phyloP scores from a whole-genome alignment of 2,113 vertebrate species.

The Urocynchramus pylzowi region DNA sequence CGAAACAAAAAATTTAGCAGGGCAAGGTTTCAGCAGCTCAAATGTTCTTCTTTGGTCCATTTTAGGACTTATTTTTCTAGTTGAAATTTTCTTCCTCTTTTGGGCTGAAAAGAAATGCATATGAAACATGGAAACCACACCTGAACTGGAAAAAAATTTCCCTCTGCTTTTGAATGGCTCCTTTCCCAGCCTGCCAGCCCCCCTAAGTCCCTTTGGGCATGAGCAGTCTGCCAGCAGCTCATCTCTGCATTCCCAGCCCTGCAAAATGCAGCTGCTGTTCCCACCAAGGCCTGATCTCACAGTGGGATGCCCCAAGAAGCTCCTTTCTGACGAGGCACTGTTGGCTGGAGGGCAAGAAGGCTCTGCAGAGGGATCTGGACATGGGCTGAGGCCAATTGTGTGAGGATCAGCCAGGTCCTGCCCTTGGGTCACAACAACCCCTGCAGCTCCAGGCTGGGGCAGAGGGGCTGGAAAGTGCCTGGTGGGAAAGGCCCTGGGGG shows the following conservation, averaged over 20 bases:
- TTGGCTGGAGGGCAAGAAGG: background rate
- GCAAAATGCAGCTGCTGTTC: background rate
- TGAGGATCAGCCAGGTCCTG: background rate
- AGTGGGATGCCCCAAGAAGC: background rate
- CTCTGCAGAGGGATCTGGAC: background rate
- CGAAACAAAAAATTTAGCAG: background rate
- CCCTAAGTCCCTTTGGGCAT: background rate
- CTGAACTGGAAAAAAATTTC: conserved; percentile 11
- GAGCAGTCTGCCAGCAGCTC: background rate
- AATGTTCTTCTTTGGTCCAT: background rate
- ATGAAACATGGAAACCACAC: background rate
- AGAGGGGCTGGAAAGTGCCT: background rate
- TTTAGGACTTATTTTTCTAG: background rate
- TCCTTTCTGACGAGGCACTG: background rate
- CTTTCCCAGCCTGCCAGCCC: conserved; percentile 12
- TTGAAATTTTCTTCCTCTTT: background rate
- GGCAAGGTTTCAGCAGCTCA: background rate
- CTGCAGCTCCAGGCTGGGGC: background rate
- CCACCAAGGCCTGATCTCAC: background rate
- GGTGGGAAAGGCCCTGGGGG: background rate
- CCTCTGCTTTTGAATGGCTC: background rate
- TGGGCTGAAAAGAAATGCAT: background rate
- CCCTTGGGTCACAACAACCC: background rate
- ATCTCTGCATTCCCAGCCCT: background rate
- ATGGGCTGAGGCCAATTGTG: background rate